phyloP scores from a whole-genome alignment of 2,797 vertebrate species.

The Phalloptychus januarius region DNA sequence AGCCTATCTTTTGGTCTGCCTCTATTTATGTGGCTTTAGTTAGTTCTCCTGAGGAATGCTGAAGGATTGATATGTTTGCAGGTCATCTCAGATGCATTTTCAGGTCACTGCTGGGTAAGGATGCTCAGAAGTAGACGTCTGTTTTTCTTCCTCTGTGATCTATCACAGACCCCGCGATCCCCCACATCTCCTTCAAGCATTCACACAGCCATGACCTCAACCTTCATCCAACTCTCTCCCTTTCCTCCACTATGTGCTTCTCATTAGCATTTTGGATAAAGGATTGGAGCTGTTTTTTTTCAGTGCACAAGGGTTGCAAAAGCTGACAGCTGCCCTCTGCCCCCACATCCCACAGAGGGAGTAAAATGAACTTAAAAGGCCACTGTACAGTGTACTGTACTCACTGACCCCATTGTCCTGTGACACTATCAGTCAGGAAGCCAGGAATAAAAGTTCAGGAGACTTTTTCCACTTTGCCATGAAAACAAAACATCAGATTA shows the following conservation, averaged over 20 bases:
- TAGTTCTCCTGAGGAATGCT: conserved; percentile 41
- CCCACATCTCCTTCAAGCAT: background rate
- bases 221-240: conserved; percentile 26
- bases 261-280: conserved; percentile 59
- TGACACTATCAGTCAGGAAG: background rate
- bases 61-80: conserved; percentile 25
- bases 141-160: conserved; percentile 52
- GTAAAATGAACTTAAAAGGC: conserved; percentile 33
- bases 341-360: conserved; percentile 50
- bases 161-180: conserved; percentile 28
- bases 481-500: background rate
- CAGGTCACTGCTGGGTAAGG: conserved; percentile 54
- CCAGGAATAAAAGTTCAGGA: background rate
- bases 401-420: conserved; percentile 37
- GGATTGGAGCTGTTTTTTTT: conserved; percentile 64
- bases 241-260: conserved; percentile 53
- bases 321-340: conserved; percentile 56
- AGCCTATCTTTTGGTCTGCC: conserved; percentile 7
- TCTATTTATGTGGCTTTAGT: conserved; percentile 27
- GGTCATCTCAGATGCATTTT: conserved; percentile 40
- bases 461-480: conserved; percentile 6
- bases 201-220: conserved; percentile 1
- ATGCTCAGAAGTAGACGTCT: conserved; percentile 40
- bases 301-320: conserved; percentile 60
- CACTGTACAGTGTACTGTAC: conserved; percentile 44